Base-by-base conservation (phyloP, 2,113 vertebrate species). In the Cricetomys ansorgei region DNA sequence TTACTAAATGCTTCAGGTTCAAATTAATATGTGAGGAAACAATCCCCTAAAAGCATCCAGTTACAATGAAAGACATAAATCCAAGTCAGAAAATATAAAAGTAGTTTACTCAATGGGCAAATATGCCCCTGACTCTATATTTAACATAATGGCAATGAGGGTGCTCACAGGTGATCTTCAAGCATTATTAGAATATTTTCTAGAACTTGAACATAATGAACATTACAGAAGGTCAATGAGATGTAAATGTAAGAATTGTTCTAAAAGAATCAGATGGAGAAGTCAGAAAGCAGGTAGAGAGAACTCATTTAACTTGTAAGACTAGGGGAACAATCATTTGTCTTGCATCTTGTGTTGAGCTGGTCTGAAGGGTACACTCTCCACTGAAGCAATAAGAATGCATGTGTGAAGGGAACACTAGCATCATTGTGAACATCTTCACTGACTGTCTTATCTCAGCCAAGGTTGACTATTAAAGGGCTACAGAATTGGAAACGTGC, bases 341-440 rank as follows among this genome's bases (percentile, higher is more conserved):
- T 29, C 19, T 11, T 77, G 5, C 34, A 1, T 80, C 17, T 7
- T 17, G n/a, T n/a, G n/a, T 5, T 34, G 37, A 84, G 12, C 45
- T 94, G 48, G 7, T n/a, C 3, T 25, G 12, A 8, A 62, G 5
- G 16, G 27, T 27, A 53, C 3, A 25, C 2, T 53, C 7, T 72
- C 53, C 25, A 55, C 17, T 45, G 29, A 91, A 21, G 45, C 12
- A 70, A 29, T n/a, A 84, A 15, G 16, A 88, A 48, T 12, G 1
- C 2, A 1, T 29, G 23, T 16, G 2, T 45, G 64, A 89, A 45
- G 2, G 4, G 27, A 69, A 0, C 2, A 7, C 3, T 2, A 7
- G 34, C 34, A 37, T 81, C 64, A 43, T 17, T 84, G 53, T 45
- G 45, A 84, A 16, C 31, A 29, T 17, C n/a, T 10, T 6, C 55